Evolutionary conservation across 2,888 invertebrate species (phyloP).

Genomic region (Spodoptera picta): DNA sequence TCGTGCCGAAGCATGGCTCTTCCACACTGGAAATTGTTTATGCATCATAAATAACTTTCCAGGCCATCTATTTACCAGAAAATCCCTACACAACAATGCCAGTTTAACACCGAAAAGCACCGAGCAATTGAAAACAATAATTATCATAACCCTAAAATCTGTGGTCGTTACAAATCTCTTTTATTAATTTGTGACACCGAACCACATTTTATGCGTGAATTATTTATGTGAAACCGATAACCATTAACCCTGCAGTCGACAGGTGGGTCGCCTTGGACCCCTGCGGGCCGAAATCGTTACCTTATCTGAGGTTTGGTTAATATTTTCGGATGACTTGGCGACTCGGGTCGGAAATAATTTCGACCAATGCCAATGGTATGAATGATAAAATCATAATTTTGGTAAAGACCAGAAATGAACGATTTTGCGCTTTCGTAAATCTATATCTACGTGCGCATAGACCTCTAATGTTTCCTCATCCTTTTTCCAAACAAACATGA

Average conservation of each 20-base stretch:
- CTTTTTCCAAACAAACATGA: no score
- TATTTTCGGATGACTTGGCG: conserved; percentile 18
- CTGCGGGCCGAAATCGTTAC: conserved; percentile 27
- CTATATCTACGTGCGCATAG: no score
- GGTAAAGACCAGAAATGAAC: no score
- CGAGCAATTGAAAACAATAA: conserved; percentile 24
- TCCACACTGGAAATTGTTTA: no score
- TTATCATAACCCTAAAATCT: conserved; percentile 22
- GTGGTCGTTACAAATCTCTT: conserved; percentile 36
- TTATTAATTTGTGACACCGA: conserved; percentile 51
- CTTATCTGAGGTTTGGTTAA: conserved; percentile 11
- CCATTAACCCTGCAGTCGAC: conserved; percentile 45
- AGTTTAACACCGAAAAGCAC: background rate
- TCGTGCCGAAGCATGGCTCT: no score
- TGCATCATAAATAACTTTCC: background rate
- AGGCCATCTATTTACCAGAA: no score
- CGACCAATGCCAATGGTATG: background rate
- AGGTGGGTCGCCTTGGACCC: conserved; percentile 41
- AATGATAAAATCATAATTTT: background rate
- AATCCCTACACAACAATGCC: no score
- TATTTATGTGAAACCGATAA: conserved; percentile 47
- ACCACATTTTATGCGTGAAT: conserved; percentile 45
- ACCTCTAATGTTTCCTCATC: no score
- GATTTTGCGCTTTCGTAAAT: no score
- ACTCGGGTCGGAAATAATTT: background rate